phyloP scores from a whole-genome alignment of 2,797 vertebrate species.

The Squalus acanthias region DNA sequence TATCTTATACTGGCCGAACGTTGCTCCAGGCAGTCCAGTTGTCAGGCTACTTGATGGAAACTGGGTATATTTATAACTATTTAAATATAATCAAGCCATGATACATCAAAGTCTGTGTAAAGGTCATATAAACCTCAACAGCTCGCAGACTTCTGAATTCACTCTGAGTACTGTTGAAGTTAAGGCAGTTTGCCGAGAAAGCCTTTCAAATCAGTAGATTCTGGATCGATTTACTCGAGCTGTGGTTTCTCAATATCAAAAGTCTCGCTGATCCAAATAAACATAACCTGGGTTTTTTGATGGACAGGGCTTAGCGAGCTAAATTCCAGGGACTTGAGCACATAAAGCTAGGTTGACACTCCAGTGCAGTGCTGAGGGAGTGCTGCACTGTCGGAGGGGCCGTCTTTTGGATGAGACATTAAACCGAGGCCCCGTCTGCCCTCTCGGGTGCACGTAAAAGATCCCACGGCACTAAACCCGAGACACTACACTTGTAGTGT shows the following conservation, averaged over 20 bases:
- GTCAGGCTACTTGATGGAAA: background rate
- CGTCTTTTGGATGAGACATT: too few relatives aligned
- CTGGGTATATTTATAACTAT: background rate
- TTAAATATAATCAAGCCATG: background rate
- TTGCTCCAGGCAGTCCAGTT: background rate
- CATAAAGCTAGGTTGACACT: too few relatives aligned
- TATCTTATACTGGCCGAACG: background rate
- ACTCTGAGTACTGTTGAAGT: background rate
- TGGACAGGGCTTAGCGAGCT: background rate
- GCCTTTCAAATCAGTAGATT: background rate
- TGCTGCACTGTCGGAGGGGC: too few relatives aligned
- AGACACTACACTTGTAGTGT: too few relatives aligned
- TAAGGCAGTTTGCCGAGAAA: background rate
- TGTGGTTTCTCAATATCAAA: too few relatives aligned
- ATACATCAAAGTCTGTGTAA: background rate
- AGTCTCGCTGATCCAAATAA: background rate
- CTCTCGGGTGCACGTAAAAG: too few relatives aligned
- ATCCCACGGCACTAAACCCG: too few relatives aligned
- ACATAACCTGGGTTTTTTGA: background rate
- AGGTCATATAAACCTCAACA: background rate
- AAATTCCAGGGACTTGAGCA: background rate
- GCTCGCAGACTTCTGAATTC: background rate
- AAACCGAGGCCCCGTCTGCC: too few relatives aligned
- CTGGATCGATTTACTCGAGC: background rate
- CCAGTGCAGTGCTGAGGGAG: too few relatives aligned